Percentiles rank a stretch among this genome's conserved stretches.
Evolutionary conservation across 2,797 vertebrate genomes (phyloP).

Genomic region (Sebastes glaucus): DNA sequence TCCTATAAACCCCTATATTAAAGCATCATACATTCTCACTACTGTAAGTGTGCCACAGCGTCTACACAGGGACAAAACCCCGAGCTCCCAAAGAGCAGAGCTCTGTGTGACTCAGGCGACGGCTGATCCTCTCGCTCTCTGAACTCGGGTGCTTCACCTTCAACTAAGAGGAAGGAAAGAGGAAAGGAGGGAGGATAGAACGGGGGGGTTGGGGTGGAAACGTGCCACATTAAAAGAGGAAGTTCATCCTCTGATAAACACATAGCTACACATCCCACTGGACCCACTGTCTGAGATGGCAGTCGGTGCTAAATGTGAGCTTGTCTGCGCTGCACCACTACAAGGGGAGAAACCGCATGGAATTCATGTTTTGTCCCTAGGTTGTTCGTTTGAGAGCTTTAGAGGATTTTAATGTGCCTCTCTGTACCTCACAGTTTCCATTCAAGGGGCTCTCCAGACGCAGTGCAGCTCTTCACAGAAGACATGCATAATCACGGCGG

Average conservation of each 20-base stretch:
- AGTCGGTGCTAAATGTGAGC: slow-evolving; percentile 78
- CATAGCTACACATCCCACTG: slow-evolving; percentile 85
- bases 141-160: slow-evolving; percentile 77
- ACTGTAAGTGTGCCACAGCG: slow-evolving; percentile 58
- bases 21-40: slow-evolving; percentile 21
- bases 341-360: slow-evolving; percentile 75
- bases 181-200: slow-evolving; percentile 37
- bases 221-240: slow-evolving; percentile 73
- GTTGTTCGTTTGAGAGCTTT: slow-evolving; percentile 84
- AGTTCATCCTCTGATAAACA: slow-evolving; percentile 85
- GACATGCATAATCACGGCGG: slow-evolving; percentile 77
- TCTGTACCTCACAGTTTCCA: slow-evolving; percentile 77
- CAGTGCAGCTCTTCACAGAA: slow-evolving; percentile 78
- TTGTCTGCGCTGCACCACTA: slow-evolving; percentile 81
- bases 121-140: slow-evolving; percentile 66
- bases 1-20: slow-evolving; percentile 37
- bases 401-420: slow-evolving; percentile 76
- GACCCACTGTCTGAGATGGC: slow-evolving; percentile 80
- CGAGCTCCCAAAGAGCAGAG: slow-evolving; percentile 56
- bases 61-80: slow-evolving; percentile 55
- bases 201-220: not conserved
- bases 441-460: slow-evolving; percentile 80
- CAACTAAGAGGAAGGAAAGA: slow-evolving; percentile 52
- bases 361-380: slow-evolving; percentile 86
- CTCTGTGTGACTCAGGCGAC: slow-evolving; percentile 40